Evolutionary conservation across 2,113 vertebrate genomes (phyloP).

Genomic region (Amblyornis subalaris): DNA sequence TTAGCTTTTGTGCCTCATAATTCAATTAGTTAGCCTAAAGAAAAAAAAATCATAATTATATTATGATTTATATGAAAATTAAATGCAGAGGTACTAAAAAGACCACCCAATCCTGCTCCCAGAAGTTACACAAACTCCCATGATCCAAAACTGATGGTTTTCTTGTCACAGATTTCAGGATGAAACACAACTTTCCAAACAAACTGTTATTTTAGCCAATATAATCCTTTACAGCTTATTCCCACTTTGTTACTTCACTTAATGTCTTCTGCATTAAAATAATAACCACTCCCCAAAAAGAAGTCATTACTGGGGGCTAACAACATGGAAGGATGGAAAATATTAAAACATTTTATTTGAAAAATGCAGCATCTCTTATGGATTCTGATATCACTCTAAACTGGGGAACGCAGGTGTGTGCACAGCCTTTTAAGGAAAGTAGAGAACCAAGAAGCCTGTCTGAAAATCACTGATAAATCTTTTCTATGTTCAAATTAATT

Average conservation of each 20-base stretch:
- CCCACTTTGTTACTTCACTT: neutral
- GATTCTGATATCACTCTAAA: conserved; percentile 55
- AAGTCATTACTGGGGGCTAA: conserved; percentile 23
- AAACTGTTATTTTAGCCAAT: neutral
- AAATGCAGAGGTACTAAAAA: neutral
- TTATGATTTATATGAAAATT: neutral
- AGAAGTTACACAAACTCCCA: neutral
- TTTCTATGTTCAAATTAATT: conserved; percentile 61
- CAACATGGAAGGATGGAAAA: neutral
- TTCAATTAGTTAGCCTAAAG: neutral
- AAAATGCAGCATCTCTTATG: conserved; percentile 53
- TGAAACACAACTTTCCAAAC: neutral
- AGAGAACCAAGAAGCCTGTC: conserved; percentile 48
- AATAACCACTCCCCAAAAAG: neutral
- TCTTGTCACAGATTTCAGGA: neutral
- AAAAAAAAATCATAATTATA: neutral
- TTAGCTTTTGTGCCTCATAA: neutral
- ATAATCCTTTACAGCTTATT: neutral
- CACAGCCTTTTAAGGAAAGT: conserved; percentile 30
- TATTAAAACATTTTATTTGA: conserved; percentile 56
- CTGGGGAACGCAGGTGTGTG: conserved; percentile 46
- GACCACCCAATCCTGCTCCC: neutral
- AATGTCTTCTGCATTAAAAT: neutral
- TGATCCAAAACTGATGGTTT: neutral
- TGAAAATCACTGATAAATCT: conserved; percentile 67